Evolutionary conservation across 1,140 invertebrate species (phyloP), one percentile per base, ranked within the genome.

Genomic region (Drosophila chauvacae): DNA sequence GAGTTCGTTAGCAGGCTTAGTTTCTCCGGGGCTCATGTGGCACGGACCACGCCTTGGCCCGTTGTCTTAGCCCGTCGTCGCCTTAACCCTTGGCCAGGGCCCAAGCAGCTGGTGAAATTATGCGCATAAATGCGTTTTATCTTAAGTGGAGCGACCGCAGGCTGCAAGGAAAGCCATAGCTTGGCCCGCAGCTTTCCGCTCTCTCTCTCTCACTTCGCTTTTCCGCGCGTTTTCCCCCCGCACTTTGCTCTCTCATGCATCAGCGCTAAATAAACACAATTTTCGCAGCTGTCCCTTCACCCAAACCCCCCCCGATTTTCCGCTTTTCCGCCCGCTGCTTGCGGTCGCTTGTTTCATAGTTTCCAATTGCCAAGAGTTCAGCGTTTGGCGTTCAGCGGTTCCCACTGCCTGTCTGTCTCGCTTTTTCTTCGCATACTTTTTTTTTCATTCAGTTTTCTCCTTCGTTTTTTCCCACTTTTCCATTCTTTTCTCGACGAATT

Each of bases 201-300:
- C 50, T 30, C n/a, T 44, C 50, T 30, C n/a, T 41, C 42, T 39
- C 33, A 13, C 7, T 10, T 16, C 42, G 23, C 50, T 37, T 51
- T 39, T 26, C 55, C 14, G 18, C 20, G 26, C 23, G 11, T 11
- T 30, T n/a, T 53, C 13, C 42, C 26, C 35, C 28, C 35, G 4
- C 26, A 20, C 42, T 57, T 50, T 61, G 39, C 41, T 57, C 44
- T 45, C 51, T 64, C 70, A 64, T 63, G 76, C 77, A 74, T 59
- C 77, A 65, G 65, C 65, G 60, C 71, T 73, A 83, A 84, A 80
- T 86, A 81, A 86, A 86, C 82, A 86, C 74, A 86, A 75, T 86
- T 86, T 75, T 86, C 64, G 65, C 74, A 81, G 60, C 81, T 56
- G 35, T 18, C 48, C 48, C 30, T 18, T 45, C 48, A 23, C 16